Percentiles rank a stretch among this genome's conserved stretches.
These are phyloP conservation scores for Sebastes fasciatus DNA, from an alignment of 2,113 vertebrate species.

Conservation along the genomic window DNA sequence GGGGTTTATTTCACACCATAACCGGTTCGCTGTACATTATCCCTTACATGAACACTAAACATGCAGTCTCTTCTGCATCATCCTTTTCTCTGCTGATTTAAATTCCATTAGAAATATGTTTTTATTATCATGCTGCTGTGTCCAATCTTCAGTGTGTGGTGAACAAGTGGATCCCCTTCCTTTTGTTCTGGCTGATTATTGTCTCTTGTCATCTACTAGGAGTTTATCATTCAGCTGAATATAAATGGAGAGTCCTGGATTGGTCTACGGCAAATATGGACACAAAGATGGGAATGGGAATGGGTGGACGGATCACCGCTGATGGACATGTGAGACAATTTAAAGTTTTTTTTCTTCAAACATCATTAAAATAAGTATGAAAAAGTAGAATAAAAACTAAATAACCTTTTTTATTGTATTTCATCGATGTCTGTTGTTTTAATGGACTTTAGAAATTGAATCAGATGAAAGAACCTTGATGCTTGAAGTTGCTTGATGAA, in stretches of 20 bases:
- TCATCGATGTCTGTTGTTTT: not conserved
- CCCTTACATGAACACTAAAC: too few species aligned
- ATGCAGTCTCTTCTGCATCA: too few species aligned
- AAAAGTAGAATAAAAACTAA: too few species aligned
- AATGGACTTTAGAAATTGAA: too few species aligned
- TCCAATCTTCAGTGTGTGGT: not conserved
- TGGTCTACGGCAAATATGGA: not conserved
- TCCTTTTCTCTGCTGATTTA: too few species aligned
- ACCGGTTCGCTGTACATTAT: too few species aligned
- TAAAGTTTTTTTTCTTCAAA: not conserved
- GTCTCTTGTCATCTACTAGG: not conserved
- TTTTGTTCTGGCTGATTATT: not conserved
- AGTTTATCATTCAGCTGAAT: not conserved
- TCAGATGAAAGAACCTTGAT: too few species aligned
- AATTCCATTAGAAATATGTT: not conserved
- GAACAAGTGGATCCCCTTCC: not conserved
- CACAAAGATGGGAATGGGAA: rapidly evolving
- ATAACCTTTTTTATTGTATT: too few species aligned
- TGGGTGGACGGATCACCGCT: constrained; percentile 16
- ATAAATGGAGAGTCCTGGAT: not conserved
- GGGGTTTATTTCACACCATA: too few species aligned
- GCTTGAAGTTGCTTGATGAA: too few species aligned
- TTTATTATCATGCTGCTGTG: not conserved
- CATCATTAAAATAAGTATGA: too few species aligned
- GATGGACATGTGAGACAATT: not conserved